These are phyloP conservation scores for Clivina fossor DNA, from an alignment of 2,888 invertebrate species.

Conservation along the genomic window DNA sequence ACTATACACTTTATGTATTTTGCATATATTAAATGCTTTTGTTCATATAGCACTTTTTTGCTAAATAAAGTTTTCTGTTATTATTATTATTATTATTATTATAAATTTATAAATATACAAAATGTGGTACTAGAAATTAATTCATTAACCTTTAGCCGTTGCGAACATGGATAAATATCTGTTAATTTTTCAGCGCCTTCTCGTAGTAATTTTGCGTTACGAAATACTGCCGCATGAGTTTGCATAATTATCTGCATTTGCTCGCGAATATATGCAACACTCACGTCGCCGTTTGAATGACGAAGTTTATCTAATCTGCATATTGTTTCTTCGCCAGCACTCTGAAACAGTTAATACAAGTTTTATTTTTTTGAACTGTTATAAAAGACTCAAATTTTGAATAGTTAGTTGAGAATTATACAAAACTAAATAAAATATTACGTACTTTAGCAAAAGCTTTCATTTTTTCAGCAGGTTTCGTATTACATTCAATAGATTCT, in stretches of 20 bases:
- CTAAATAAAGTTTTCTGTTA: no score
- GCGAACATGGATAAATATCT: constrained; percentile 52
- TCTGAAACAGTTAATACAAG: no score
- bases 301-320: constrained; percentile 43
- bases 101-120: no score
- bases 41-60: no score
- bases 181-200: constrained; percentile 61
- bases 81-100: no score
- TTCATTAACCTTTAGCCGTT: constrained; percentile 25
- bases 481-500: constrained; percentile 54
- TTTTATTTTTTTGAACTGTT: no score
- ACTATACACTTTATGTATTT: no score
- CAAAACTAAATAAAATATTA: no score
- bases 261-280: constrained; percentile 66
- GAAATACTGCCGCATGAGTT: constrained; percentile 67
- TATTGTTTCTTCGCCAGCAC: constrained; percentile 40
- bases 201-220: constrained; percentile 61
- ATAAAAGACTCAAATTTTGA: no score
- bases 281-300: constrained; percentile 39
- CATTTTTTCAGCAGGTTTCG: constrained; percentile 42
- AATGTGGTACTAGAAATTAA: no score
- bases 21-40: no score
- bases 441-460: constrained; percentile 10
- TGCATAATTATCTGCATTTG: constrained; percentile 71
- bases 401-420: no score